These are phyloP conservation scores for Conopomorpha cramerella DNA, from an alignment of 1,140 invertebrate species.

Conservation along the genomic window DNA sequence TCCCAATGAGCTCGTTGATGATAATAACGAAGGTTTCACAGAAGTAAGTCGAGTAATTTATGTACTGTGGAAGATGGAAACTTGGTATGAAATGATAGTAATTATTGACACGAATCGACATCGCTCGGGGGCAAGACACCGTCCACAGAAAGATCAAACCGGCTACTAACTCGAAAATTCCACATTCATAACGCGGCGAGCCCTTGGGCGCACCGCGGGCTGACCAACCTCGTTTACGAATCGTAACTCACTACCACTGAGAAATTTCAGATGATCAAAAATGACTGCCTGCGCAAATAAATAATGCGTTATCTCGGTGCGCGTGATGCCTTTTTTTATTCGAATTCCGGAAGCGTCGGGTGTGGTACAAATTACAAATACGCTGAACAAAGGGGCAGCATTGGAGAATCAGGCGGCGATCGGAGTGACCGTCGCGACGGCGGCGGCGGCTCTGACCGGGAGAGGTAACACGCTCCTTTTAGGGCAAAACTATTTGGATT, in stretches of 20 bases:
- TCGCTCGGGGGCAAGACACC: slow-evolving; percentile 18
- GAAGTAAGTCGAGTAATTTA: slow-evolving; percentile 36
- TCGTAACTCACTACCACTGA: slow-evolving; percentile 11
- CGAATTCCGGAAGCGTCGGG: no score
- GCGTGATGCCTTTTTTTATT: no score
- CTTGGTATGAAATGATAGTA: slow-evolving; percentile 36
- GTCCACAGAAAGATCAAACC: slow-evolving; percentile 32
- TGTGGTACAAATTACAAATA: no score
- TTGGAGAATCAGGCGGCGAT: no score
- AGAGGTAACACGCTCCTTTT: no score
- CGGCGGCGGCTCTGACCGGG: no score
- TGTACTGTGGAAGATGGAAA: slow-evolving; percentile 29
- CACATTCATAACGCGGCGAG: slow-evolving; percentile 35
- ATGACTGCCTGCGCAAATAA: slow-evolving; percentile 4
- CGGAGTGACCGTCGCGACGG: no score
- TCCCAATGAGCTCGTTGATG: no score
- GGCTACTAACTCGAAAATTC: slow-evolving; percentile 46
- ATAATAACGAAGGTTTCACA: no score
- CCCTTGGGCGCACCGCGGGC: slow-evolving; percentile 24
- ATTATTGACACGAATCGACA: slow-evolving; percentile 53
- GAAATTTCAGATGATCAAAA: slow-evolving; percentile 9
- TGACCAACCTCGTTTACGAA: slow-evolving; percentile 4
- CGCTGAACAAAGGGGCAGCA: no score
- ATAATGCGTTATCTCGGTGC: slow-evolving; percentile 2
- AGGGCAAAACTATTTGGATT: slow-evolving; percentile 31